These are phyloP conservation scores for Lagria hirta DNA, from an alignment of 2,888 invertebrate genomes.

Conservation along the genomic window DNA sequence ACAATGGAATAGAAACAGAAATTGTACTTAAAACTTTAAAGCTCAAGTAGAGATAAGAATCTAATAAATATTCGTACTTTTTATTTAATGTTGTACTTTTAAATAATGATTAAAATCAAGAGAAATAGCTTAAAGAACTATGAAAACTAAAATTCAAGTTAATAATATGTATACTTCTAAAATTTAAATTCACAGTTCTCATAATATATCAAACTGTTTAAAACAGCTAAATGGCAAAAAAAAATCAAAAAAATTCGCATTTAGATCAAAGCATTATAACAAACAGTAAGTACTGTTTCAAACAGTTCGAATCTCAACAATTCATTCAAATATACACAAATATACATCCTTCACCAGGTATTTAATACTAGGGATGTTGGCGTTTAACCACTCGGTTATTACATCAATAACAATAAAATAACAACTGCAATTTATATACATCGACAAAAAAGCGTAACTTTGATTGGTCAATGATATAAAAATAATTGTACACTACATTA, in stretches of 20 bases:
- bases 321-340: constrained; percentile 52
- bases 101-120: constrained; percentile 13
- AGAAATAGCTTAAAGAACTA: constrained; percentile 24
- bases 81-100: constrained; percentile 7
- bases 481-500: constrained; percentile 52
- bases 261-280: constrained; percentile 31
- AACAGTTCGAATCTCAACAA: constrained; percentile 44
- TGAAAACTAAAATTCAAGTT: constrained; percentile 30
- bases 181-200: constrained; percentile 48
- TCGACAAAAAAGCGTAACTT: constrained; percentile 55
- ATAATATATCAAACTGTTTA: constrained; percentile 46
- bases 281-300: constrained; percentile 38
- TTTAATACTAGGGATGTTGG: constrained; percentile 51
- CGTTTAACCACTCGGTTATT: constrained; percentile 44
- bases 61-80: constrained; percentile 23
- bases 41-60: constrained; percentile 46
- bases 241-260: constrained; percentile 8
- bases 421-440: constrained; percentile 56
- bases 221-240: constrained; percentile 39
- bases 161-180: constrained; percentile 42
- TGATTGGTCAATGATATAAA: constrained; percentile 57
- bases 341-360: constrained; percentile 55
- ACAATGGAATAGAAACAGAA: constrained; percentile 55
- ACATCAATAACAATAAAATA: constrained; percentile 53
- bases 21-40: constrained; percentile 54